These are phyloP conservation scores for Cephus pulcher DNA, from an alignment of 2,888 invertebrate species.

Conservation along the genomic window DNA sequence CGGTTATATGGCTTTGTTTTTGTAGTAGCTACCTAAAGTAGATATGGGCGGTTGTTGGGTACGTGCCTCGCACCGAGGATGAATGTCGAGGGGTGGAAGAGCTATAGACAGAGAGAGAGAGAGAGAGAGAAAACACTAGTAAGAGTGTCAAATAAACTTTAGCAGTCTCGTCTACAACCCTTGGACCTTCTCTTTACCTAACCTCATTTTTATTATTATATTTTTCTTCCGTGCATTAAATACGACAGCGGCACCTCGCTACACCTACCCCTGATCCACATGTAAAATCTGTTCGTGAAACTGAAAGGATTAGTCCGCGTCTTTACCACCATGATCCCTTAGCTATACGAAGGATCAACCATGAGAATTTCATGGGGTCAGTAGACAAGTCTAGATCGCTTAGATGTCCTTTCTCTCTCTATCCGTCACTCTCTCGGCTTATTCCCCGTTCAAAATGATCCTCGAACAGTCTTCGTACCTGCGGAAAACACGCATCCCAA, in stretches of 20 bases:
- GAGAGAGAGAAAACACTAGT: not conserved
- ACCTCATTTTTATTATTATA: no score
- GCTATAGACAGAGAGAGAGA: constrained; percentile 8
- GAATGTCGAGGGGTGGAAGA: not conserved
- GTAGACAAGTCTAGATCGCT: no score
- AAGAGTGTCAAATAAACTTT: constrained; percentile 12
- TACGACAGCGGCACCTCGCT: no score
- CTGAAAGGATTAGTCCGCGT: no score
- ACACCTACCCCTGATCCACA: no score
- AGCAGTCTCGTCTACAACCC: constrained; percentile 17
- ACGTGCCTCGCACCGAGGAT: not conserved
- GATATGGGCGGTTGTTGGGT: no score
- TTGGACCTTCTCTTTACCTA: no score
- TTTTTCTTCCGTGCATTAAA: no score
- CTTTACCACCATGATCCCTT: no score
- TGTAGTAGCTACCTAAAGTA: constrained; percentile 12
- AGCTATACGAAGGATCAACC: no score
- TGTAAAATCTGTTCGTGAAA: no score
- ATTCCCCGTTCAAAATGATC: not conserved
- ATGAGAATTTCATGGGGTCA: no score
- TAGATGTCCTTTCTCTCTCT: not conserved
- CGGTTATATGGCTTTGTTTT: constrained; percentile 19
- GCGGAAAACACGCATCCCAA: not conserved
- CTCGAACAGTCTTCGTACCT: not conserved
- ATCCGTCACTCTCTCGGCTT: not conserved